Evolutionary conservation across 2,888 invertebrate species (phyloP).

Genomic region (Diplolepis rosae): DNA sequence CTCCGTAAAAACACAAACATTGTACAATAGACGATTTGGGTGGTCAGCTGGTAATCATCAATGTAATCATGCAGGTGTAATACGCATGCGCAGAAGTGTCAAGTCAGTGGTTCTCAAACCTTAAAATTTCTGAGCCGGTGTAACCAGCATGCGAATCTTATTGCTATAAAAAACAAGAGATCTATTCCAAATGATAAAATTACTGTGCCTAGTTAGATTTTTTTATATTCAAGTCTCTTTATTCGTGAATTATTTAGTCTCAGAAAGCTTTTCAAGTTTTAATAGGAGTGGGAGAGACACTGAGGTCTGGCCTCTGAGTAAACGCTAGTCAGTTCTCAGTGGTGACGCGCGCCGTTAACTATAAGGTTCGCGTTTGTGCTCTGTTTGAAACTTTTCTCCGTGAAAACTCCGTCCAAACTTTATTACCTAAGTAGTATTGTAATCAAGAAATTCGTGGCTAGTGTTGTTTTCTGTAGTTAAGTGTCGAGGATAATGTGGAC

Average conservation of each 20-base stretch:
- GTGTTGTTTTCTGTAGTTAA: constrained; percentile 18
- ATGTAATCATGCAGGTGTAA: constrained; percentile 47
- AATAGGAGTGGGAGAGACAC: constrained; percentile 38
- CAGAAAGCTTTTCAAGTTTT: neutral
- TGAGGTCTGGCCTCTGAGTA: constrained; percentile 46
- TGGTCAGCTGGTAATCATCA: constrained; percentile 49
- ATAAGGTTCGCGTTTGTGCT: constrained; percentile 38
- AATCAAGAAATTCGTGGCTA: neutral
- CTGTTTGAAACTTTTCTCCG: neutral
- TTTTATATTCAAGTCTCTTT: neutral
- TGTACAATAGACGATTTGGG: constrained; percentile 34
- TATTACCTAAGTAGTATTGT: neutral
- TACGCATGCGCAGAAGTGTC: constrained; percentile 45
- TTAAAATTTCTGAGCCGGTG: neutral
- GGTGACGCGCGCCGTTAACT: constrained; percentile 54
- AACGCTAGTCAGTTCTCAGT: constrained; percentile 48
- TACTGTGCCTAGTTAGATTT: neutral
- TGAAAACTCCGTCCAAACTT: constrained; percentile 15
- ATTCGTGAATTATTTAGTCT: neutral
- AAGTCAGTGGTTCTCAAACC: constrained; percentile 45
- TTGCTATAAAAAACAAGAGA: neutral
- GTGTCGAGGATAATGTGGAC: constrained; percentile 19
- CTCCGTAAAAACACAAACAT: neutral
- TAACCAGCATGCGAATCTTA: too few species aligned
- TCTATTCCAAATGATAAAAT: neutral